Conservation (phyloP, 2,888 invertebrate genomes). For the Melanargia galathea region DNA sequence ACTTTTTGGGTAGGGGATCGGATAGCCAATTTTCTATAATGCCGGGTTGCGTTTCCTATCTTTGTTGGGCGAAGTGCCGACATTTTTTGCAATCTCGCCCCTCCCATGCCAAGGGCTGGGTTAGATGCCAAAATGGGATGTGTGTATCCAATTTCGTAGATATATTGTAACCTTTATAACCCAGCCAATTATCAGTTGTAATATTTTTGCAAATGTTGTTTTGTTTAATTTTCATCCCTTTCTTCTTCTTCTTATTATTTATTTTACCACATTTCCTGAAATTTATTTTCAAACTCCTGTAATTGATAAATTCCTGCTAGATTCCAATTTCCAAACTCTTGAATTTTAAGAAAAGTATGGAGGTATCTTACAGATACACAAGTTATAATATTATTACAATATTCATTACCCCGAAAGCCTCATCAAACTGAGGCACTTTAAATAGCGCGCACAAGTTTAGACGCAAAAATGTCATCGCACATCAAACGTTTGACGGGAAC, state of each 20-base stretch:
- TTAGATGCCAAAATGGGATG: slow-evolving; percentile 36
- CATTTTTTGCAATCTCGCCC: slow-evolving; percentile 68
- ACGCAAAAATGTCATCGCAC: slow-evolving; percentile 66
- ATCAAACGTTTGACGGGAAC: slow-evolving; percentile 70
- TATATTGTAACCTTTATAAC: neutral
- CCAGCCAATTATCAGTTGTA: slow-evolving; percentile 14
- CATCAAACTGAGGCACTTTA: slow-evolving; percentile 32
- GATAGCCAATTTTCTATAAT: slow-evolving; percentile 77
- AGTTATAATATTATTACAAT: neutral
- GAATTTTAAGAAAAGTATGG: too few relatives aligned
- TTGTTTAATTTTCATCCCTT: too few relatives aligned
- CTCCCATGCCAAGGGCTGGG: slow-evolving; percentile 63
- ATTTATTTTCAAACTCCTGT: neutral
- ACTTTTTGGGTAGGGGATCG: slow-evolving; percentile 54
- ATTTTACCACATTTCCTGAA: neutral
- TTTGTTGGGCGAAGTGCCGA: slow-evolving; percentile 72
- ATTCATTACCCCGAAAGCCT: neutral
- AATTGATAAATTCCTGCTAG: neutral
- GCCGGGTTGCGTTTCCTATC: slow-evolving; percentile 76
- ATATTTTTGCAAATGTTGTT: slow-evolving; percentile 4
- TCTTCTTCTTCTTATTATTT: neutral
- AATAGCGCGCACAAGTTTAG: slow-evolving; percentile 62
- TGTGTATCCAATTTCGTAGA: slow-evolving; percentile 29
- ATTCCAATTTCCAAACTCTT: too few relatives aligned
- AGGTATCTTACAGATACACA: neutral